phyloP scores from a whole-genome alignment of 2,113 vertebrate genomes.

The Pollimyrus isidori region DNA sequence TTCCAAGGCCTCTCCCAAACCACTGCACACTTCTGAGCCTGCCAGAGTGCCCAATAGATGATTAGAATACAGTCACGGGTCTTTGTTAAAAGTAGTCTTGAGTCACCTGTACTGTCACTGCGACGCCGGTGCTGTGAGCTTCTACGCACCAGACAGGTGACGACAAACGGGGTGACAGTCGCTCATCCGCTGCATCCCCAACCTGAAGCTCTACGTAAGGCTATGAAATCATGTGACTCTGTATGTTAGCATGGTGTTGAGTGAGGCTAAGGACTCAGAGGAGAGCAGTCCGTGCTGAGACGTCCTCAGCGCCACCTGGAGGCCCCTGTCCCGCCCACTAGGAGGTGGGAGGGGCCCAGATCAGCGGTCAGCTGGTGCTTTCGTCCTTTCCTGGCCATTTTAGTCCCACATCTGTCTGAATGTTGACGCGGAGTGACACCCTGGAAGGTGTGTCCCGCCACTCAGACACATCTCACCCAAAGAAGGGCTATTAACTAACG shows the following conservation, averaged over 20 bases:
- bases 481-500: slow-evolving; percentile 62
- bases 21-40: neutral
- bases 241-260: neutral
- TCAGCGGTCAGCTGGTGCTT: neutral
- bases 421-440: slow-evolving; percentile 28
- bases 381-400: neutral
- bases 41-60: neutral
- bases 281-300: neutral
- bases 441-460: slow-evolving; percentile 50
- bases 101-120: neutral
- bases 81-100: neutral
- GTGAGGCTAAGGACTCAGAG: neutral
- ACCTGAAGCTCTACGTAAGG: neutral
- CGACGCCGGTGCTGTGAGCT: neutral
- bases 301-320: neutral
- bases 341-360: neutral
- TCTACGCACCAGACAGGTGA: neutral
- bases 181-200: neutral
- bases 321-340: neutral
- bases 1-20: neutral
- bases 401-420: slow-evolving; percentile 26
- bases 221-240: neutral
- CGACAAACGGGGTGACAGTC: neutral
- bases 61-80: neutral
- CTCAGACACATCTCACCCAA: slow-evolving; percentile 51